A percentile compares a stretch with the other conserved stretches of the same genome.
These are phyloP conservation scores for Euura lappo DNA, from an alignment of 1,140 invertebrate genomes.

Conservation along the genomic window DNA sequence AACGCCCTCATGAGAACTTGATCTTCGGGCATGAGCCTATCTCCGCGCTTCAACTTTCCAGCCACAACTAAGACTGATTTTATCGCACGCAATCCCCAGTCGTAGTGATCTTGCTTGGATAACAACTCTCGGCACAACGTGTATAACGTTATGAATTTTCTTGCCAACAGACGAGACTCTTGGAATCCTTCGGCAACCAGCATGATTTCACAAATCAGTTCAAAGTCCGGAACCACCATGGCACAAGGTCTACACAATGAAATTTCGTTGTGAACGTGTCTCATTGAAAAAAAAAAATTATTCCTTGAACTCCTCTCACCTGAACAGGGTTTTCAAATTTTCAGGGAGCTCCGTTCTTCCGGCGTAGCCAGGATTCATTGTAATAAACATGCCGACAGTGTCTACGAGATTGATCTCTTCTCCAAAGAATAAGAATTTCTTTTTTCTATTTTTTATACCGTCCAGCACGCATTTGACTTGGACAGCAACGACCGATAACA, in stretches of 20 bases:
- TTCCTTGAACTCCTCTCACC: no score
- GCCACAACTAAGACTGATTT: slow-evolving; percentile 93
- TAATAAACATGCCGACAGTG: slow-evolving; percentile 91
- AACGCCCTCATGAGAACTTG: slow-evolving; percentile 85
- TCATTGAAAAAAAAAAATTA: no score
- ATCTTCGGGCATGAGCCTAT: slow-evolving; percentile 74
- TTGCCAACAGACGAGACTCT: slow-evolving; percentile 82
- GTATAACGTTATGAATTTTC: slow-evolving; percentile 92
- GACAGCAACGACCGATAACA: slow-evolving; percentile 91
- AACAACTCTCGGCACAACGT: slow-evolving; percentile 85
- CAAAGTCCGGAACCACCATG: slow-evolving; percentile 94
- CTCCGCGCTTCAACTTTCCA: slow-evolving; percentile 78
- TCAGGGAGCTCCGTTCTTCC: slow-evolving; percentile 86
- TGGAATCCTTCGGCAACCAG: slow-evolving; percentile 92
- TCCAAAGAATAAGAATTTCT: slow-evolving; percentile 83
- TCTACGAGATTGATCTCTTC: slow-evolving; percentile 77
- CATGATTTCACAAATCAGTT: slow-evolving; percentile 94
- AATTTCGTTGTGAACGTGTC: no score
- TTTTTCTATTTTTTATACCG: slow-evolving; percentile 82
- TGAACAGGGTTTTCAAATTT: slow-evolving; percentile 76
- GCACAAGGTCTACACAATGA: slow-evolving; percentile 90
- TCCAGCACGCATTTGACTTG: slow-evolving; percentile 84
- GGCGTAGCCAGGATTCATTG: slow-evolving; percentile 94
- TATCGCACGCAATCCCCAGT: slow-evolving; percentile 92
- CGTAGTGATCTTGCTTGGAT: slow-evolving; percentile 94